Percentiles rank a stretch among this genome's conserved stretches.
Evolutionary conservation across 2,113 vertebrate genomes (phyloP).

Genomic region (Callipepla squamata): DNA sequence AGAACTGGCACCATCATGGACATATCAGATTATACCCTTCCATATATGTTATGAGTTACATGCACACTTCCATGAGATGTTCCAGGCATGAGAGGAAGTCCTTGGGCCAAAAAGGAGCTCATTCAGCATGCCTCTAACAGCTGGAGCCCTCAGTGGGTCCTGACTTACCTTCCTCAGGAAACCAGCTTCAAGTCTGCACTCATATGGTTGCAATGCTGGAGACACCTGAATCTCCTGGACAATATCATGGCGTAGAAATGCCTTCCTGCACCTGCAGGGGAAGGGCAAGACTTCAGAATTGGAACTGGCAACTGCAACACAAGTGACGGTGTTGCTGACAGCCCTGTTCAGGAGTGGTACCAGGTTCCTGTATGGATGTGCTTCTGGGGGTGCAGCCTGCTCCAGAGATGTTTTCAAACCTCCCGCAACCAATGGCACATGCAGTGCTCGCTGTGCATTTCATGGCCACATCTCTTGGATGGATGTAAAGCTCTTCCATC

Average conservation of each 20-base stretch:
- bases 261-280: neutral
- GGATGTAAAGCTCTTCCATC: neutral
- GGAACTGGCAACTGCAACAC: neutral
- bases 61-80: neutral
- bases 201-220: neutral
- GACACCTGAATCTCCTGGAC: neutral
- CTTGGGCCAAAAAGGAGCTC: neutral
- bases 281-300: neutral
- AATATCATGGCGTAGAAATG: neutral
- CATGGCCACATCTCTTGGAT: neutral
- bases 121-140: neutral
- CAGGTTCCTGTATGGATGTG: neutral
- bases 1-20: neutral
- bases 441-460: accelerated
- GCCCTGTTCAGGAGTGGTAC: neutral
- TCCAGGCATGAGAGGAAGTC: neutral
- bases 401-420: neutral
- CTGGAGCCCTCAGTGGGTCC: neutral
- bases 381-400: neutral
- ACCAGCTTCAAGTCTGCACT: neutral
- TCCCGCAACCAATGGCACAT: neutral
- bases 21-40: neutral
- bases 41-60: neutral
- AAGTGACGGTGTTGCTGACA: neutral
- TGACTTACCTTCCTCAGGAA: neutral